phyloP scores from a whole-genome alignment of 2,797 vertebrate genomes.

The Balearica regulorum region DNA sequence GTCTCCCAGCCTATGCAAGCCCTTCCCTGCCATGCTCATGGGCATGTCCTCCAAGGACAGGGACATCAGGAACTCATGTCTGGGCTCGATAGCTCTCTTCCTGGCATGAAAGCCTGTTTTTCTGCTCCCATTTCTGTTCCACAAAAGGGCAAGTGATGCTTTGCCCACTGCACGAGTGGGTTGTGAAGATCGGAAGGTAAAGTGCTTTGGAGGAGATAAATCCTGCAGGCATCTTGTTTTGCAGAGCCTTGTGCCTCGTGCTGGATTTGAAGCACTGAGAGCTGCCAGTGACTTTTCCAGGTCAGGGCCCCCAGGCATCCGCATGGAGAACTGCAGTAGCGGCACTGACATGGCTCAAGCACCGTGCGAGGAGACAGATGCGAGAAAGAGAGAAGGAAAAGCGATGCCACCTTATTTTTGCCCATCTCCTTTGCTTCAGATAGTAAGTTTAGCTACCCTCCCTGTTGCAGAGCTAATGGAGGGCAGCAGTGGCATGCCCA shows the following conservation, averaged over 20 bases:
- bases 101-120: neutral
- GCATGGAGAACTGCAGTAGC: rapidly evolving
- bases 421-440: neutral
- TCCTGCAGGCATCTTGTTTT: neutral
- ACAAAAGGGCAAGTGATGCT: neutral
- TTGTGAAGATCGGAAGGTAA: neutral
- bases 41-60: neutral
- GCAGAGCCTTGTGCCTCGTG: neutral
- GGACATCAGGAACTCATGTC: neutral
- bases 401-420: neutral
- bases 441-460: neutral
- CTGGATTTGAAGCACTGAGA: neutral
- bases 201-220: neutral
- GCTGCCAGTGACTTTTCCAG: neutral
- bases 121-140: neutral
- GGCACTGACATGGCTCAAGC: neutral
- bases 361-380: neutral
- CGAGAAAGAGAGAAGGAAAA: neutral
- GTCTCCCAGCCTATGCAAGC: neutral
- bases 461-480: neutral
- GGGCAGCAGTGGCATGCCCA: rapidly evolving
- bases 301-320: neutral
- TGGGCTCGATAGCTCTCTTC: neutral
- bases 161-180: neutral
- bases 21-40: rapidly evolving